phyloP scores from a whole-genome alignment of 2,113 vertebrate genomes.

The Sinocyclocheilus anshuiensis region DNA sequence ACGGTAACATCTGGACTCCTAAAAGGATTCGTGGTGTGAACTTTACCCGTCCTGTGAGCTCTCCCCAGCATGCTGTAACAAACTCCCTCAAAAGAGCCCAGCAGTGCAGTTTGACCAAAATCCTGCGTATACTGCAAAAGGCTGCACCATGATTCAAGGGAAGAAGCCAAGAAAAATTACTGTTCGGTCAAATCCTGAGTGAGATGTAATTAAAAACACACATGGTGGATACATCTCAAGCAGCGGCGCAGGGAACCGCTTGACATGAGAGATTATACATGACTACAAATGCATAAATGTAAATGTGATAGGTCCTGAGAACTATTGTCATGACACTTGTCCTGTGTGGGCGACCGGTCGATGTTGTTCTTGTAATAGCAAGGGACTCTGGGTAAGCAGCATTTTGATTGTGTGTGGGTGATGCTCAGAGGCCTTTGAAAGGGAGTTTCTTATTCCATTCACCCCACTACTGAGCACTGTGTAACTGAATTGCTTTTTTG shows the following conservation, averaged over 20 bases:
- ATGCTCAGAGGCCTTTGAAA: constrained; percentile 23
- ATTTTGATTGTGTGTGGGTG: constrained; percentile 24
- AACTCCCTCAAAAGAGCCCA: constrained; percentile 11
- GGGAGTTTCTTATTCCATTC: not conserved
- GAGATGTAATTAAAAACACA: constrained; percentile 31
- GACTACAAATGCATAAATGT: not conserved
- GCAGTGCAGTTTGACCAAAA: constrained; percentile 16
- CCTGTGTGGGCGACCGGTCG: constrained; percentile 24
- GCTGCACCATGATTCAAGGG: not conserved
- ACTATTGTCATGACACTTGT: constrained; percentile 35
- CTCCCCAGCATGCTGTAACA: constrained; percentile 22
- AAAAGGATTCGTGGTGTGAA: not conserved
- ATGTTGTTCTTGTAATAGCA: constrained; percentile 32
- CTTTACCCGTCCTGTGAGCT: not conserved
- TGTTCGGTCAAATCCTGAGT: constrained; percentile 26
- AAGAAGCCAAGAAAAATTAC: constrained; percentile 38
- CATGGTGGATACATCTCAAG: not conserved
- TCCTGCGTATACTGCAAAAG: constrained; percentile 37
- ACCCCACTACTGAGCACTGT: not conserved
- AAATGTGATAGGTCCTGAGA: constrained; percentile 34
- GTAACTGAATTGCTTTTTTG: constrained; percentile 26
- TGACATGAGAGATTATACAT: constrained; percentile 24
- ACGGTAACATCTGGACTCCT: constrained; percentile 16
- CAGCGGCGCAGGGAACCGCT: not conserved
- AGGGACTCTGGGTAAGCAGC: constrained; percentile 22